Conservation (phyloP, 2,888 invertebrate genomes). For the Endomychus coccineus region DNA sequence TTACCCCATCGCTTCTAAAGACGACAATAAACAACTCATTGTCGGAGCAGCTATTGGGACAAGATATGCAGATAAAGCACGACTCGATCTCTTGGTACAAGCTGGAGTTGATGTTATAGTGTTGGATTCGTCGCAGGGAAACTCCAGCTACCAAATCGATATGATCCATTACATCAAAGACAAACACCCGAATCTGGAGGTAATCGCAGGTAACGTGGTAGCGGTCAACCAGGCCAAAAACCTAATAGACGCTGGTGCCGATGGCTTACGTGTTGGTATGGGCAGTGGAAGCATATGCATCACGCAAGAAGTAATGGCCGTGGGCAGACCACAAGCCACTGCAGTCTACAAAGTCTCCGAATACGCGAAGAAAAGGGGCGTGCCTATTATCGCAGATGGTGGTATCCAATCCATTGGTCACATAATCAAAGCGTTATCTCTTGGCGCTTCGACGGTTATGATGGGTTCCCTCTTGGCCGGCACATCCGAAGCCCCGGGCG, state of each 20-base stretch:
- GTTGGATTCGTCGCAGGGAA: constrained; percentile 96
- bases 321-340: constrained; percentile 95
- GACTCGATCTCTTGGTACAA: constrained; percentile 69
- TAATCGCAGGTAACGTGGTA: constrained; percentile 97
- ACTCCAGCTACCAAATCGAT: constrained; percentile 90
- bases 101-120: constrained; percentile 96
- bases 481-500: constrained; percentile 97
- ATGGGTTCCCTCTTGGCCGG: constrained; percentile 98
- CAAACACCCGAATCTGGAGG: constrained; percentile 78
- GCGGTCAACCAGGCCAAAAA: constrained; percentile 94
- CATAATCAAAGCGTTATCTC: constrained; percentile 88
- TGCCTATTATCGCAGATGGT: constrained; percentile 98
- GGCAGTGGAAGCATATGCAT: constrained; percentile 99
- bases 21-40: constrained; percentile 86
- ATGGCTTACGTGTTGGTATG: constrained; percentile 96
- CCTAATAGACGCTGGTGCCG: constrained; percentile 95
- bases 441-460: constrained; percentile 96
- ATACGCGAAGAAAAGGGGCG: constrained; percentile 78
- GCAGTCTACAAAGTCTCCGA: constrained; percentile 94
- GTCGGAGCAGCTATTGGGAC: constrained; percentile 95
- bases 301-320: constrained; percentile 99
- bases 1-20: constrained; percentile 95
- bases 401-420: constrained; percentile 96
- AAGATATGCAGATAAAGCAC: constrained; percentile 70
- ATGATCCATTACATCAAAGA: constrained; percentile 89